Percentiles rank a stretch among this genome's conserved stretches.
Conservation (phyloP, 1,140 invertebrate genomes). For the Neelides sp. region DNA sequence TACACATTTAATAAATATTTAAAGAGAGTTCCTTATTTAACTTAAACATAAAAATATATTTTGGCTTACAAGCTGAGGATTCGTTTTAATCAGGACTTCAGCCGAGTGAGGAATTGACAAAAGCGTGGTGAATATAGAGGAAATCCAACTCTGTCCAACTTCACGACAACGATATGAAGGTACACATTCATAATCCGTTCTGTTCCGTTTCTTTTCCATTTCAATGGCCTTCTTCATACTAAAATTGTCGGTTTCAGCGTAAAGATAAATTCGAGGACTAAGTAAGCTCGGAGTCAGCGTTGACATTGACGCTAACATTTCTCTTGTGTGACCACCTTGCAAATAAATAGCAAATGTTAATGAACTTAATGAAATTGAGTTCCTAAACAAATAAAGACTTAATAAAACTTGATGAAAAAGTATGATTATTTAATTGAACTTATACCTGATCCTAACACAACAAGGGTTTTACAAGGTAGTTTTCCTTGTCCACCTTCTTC, state of each 20-base stretch:
- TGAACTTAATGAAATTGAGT: background rate
- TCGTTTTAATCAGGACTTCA: slow-evolving; percentile 49
- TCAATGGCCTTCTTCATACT: slow-evolving; percentile 52
- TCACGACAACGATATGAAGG: slow-evolving; percentile 68
- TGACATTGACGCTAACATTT: slow-evolving; percentile 63
- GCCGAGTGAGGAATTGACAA: slow-evolving; percentile 51
- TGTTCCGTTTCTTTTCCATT: slow-evolving; percentile 36
- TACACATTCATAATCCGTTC: slow-evolving; percentile 33
- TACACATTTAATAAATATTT: slow-evolving; percentile 4
- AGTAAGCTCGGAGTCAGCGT: slow-evolving; percentile 48
- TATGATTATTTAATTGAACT: background rate
- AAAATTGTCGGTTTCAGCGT: slow-evolving; percentile 62
- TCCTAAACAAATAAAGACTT: background rate
- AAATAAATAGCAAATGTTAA: slow-evolving; percentile 5
- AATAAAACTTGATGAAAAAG: background rate
- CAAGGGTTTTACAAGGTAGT: slow-evolving; percentile 24
- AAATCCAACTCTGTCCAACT: slow-evolving; percentile 73
- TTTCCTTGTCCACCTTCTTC: background rate
- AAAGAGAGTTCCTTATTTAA: too few species aligned
- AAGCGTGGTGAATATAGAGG: slow-evolving; percentile 63
- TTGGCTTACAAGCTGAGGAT: slow-evolving; percentile 54
- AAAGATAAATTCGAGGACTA: slow-evolving; percentile 57
- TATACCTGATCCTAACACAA: slow-evolving; percentile 33
- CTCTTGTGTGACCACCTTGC: slow-evolving; percentile 67
- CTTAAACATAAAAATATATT: too few species aligned